These are phyloP conservation scores for Euura lappo DNA, from an alignment of 1,140 invertebrate species.

Conservation along the genomic window DNA sequence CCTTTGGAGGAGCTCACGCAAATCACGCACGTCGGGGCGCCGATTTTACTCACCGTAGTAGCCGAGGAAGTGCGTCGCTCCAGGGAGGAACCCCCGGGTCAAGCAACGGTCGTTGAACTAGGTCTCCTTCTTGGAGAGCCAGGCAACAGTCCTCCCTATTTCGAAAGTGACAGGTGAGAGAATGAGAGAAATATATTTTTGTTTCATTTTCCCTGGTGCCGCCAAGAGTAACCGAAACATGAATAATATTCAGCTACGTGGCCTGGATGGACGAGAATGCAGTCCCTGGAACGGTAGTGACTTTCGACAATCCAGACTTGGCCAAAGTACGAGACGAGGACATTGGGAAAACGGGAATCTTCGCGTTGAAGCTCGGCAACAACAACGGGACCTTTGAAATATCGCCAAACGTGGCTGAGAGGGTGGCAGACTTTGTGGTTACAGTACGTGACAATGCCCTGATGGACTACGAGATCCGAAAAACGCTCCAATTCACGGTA, in stretches of 20 bases:
- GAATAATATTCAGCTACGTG: conserved; percentile 66
- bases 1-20: conserved; percentile 78
- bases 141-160: conserved; percentile 77
- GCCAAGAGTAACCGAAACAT: conserved; percentile 5
- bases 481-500: conserved; percentile 75
- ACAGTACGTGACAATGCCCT: conserved; percentile 80
- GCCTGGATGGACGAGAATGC: conserved; percentile 83
- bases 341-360: conserved; percentile 83
- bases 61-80: conserved; percentile 80
- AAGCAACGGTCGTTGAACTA: conserved; percentile 78
- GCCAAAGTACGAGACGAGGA: conserved; percentile 78
- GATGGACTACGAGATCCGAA: conserved; percentile 82
- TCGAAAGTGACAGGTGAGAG: conserved; percentile 77
- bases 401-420: conserved; percentile 84
- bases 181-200: conserved; percentile 18
- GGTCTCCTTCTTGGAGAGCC: conserved; percentile 79
- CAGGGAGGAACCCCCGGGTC: conserved; percentile 74
- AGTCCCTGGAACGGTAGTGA: conserved; percentile 76
- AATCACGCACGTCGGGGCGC: conserved; percentile 77
- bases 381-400: conserved; percentile 90
- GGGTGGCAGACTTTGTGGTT: conserved; percentile 80
- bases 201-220: background rate
- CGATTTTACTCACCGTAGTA: conserved; percentile 80
- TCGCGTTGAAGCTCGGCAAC: conserved; percentile 77
- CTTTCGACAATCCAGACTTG: conserved; percentile 73